phyloP scores from a whole-genome alignment of 2,888 invertebrate species.

The Pollenia labialis region DNA sequence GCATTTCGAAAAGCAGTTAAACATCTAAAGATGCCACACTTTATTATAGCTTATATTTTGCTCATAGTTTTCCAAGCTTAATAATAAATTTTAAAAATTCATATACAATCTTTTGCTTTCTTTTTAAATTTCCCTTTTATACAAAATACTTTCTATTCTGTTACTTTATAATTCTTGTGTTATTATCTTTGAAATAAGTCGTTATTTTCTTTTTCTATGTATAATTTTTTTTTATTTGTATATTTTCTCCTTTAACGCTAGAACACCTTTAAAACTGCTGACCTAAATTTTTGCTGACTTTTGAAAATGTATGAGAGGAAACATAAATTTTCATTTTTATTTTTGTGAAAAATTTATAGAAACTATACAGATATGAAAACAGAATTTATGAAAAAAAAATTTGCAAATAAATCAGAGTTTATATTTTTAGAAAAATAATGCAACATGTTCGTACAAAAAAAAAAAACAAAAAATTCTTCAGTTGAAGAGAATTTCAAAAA shows the following conservation, averaged over 20 bases:
- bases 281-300: conserved; percentile 55
- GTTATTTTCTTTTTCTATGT: not conserved
- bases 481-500: not conserved
- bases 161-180: not conserved
- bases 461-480: not conserved
- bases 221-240: not conserved
- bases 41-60: too few relatives aligned
- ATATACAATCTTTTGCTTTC: too few relatives aligned
- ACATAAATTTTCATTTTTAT: conserved; percentile 53
- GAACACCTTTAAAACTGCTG: conserved; percentile 54
- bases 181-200: not conserved
- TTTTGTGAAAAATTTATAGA: conserved; percentile 38
- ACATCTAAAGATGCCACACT: too few relatives aligned
- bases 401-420: conserved; percentile 60
- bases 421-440: conserved; percentile 30
- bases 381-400: conserved; percentile 56
- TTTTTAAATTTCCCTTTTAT: not conserved
- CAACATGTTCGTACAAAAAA: not conserved
- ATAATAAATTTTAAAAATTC: too few relatives aligned
- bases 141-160: too few relatives aligned
- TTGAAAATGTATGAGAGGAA: conserved; percentile 50
- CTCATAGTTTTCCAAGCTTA: too few relatives aligned
- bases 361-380: conserved; percentile 44
- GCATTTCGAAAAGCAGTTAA: too few relatives aligned
- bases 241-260: conserved; percentile 40